Conservation (phyloP, 2,888 invertebrate species). For the Aethes cnicana region DNA sequence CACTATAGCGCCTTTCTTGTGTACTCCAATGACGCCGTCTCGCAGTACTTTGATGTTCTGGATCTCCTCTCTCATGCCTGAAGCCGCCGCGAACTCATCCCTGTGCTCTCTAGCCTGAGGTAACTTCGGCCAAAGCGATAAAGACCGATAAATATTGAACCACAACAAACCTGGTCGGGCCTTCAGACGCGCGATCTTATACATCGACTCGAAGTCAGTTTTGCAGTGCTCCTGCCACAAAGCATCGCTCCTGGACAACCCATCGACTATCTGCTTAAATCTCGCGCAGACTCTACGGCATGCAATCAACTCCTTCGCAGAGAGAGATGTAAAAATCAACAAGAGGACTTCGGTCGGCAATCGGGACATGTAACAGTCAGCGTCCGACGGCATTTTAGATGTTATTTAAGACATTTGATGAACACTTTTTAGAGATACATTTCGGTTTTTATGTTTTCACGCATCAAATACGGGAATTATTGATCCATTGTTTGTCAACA, state of each 20-base stretch:
- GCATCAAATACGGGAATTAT: not conserved
- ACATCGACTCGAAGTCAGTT: slow-evolving; percentile 47
- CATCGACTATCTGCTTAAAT: slow-evolving; percentile 61
- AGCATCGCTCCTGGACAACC: slow-evolving; percentile 41
- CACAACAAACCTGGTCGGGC: slow-evolving; percentile 44
- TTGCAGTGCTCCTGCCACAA: slow-evolving; percentile 55
- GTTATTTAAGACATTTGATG: not conserved
- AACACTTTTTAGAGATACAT: slow-evolving; percentile 11
- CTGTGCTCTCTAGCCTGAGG: slow-evolving; percentile 43
- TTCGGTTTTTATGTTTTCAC: not conserved
- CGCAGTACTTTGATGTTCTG: slow-evolving; percentile 48
- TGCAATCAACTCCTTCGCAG: slow-evolving; percentile 49
- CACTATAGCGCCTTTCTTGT: slow-evolving; percentile 47
- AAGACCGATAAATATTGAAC: slow-evolving; percentile 59
- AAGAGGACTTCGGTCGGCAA: slow-evolving; percentile 58
- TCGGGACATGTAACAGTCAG: slow-evolving; percentile 33
- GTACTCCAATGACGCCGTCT: slow-evolving; percentile 55
- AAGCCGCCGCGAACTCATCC: slow-evolving; percentile 61
- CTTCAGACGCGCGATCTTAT: slow-evolving; percentile 46
- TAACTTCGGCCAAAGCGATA: slow-evolving; percentile 58
- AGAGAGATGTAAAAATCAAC: slow-evolving; percentile 51
- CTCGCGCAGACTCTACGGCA: slow-evolving; percentile 57
- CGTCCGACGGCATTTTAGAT: slow-evolving; percentile 19
- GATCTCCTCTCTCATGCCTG: slow-evolving; percentile 50
- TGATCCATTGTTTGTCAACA: slow-evolving; percentile 22